phyloP scores from a whole-genome alignment of 2,113 vertebrate genomes.

The Misgurnus anguillicaudatus region DNA sequence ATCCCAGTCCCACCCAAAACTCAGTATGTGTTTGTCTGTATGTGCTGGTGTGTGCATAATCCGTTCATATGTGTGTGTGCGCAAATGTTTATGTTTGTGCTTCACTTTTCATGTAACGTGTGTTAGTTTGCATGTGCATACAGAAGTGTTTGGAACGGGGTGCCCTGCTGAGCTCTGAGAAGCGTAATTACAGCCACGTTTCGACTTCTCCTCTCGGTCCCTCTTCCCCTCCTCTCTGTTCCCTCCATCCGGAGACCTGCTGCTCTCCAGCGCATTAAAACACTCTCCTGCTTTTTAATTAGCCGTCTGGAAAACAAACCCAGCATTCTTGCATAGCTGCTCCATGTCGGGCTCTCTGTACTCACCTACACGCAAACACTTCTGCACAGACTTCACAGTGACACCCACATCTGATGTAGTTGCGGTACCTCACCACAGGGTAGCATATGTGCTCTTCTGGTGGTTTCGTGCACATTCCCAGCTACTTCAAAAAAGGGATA shows the following conservation, averaged over 20 bases:
- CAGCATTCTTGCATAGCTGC: slow-evolving; percentile 71
- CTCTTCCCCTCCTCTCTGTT: slow-evolving; percentile 51
- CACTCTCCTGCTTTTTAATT: slow-evolving; percentile 74
- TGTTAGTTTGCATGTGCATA: slow-evolving; percentile 42
- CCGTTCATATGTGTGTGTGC: slow-evolving; percentile 32
- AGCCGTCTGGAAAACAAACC: slow-evolving; percentile 73
- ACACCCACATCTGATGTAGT: slow-evolving; percentile 32
- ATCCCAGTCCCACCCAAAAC: slow-evolving; percentile 8
- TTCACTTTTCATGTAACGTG: neutral
- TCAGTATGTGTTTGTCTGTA: neutral
- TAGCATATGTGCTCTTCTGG: slow-evolving; percentile 16
- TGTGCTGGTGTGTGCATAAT: slow-evolving; percentile 16
- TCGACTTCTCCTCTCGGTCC: slow-evolving; percentile 47
- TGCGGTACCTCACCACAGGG: slow-evolving; percentile 29
- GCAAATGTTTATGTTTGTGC: slow-evolving; percentile 28
- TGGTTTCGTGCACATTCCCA: neutral
- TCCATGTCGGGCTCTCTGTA: slow-evolving; percentile 27
- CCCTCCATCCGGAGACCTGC: slow-evolving; percentile 76
- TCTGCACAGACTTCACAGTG: slow-evolving; percentile 33
- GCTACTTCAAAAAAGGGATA: neutral
- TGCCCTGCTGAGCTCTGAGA: slow-evolving; percentile 62
- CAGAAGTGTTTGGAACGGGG: slow-evolving; percentile 59
- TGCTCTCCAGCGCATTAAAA: slow-evolving; percentile 76
- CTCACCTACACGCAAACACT: slow-evolving; percentile 48
- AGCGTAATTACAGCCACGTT: slow-evolving; percentile 73